Evolutionary conservation across 2,113 vertebrate species (phyloP), one percentile per base, ranked within the genome.

Genomic region (Neolamprologus variostigma): DNA sequence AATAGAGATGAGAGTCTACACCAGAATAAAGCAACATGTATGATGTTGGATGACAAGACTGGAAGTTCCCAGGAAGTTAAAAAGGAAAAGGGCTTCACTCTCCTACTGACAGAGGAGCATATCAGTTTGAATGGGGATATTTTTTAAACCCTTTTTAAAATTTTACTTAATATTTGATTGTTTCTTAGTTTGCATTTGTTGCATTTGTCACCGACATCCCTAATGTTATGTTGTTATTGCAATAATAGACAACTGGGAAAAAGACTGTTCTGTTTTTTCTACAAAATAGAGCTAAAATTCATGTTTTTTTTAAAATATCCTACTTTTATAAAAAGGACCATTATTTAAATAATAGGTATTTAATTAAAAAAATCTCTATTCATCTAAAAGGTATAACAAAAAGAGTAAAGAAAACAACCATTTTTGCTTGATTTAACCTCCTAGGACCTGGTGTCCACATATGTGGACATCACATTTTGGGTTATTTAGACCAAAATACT

Each of bases 101-200:
- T 4, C 54, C 21, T 13, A 26, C 21, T 55, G 54, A 55, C 11
- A 55, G 54, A 55, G 21, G 21, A 13, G 54, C 9, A 6, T 54
- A 54, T 54, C n/a, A 21, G 9, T 54, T 53, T 54, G 9, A 53
- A 53, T 53, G 51, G 51, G 51, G 51, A 53, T 53, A 53, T 53
- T 53, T 53, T 53, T 53, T 51, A 53, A 53, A 53, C 50, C 50
- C 50, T 51, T 51, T 51, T 51, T n/a, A n/a, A 53, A n/a, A 53
- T 53, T n/a, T 53, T n/a, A n/a, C 51, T 53, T 53, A n/a, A 51
- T 51, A 51, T n/a, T 51, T 51, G 8, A 51, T 51, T 53, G 3
- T 53, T 53, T 53, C 19, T 53, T 53, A 53, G 19, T 53, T 53
- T 53, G 45, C 45, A 47, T 47, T 47, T 53, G 19, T 53, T 53